A percentile compares a stretch with the other conserved stretches of the same genome.
These are phyloP conservation scores for Mugil cephalus DNA, from an alignment of 2,113 vertebrate genomes.

Conservation along the genomic window DNA sequence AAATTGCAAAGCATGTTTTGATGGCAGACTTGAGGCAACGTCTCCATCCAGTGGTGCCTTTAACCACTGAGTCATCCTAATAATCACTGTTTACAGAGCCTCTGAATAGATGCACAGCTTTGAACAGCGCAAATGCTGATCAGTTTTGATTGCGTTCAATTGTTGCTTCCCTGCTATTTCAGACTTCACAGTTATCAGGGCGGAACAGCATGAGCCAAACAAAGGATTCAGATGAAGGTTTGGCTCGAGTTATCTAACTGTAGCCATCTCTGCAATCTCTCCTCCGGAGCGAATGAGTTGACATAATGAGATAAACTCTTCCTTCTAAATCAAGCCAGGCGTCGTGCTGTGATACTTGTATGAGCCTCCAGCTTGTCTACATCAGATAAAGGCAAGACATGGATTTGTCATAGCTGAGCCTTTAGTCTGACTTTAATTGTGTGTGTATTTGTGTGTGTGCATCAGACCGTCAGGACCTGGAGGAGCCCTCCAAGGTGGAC, in stretches of 20 bases:
- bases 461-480: constrained; percentile 96
- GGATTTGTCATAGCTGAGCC: constrained; percentile 13
- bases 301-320: constrained; percentile 42
- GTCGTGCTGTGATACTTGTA: constrained; percentile 8
- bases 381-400: constrained; percentile 42
- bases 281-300: constrained; percentile 38
- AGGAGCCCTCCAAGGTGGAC: constrained; percentile 97
- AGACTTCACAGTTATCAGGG: constrained; percentile 29
- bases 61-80: background rate
- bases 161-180: constrained; percentile 13
- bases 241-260: constrained; percentile 20
- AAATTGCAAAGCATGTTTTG: background rate
- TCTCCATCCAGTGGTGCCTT: background rate
- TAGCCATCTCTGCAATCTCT: constrained; percentile 16
- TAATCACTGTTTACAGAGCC: background rate
- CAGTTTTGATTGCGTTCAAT: background rate
- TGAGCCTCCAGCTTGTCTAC: constrained; percentile 14
- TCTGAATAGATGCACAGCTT: background rate
- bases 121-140: background rate
- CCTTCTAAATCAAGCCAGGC: constrained; percentile 38
- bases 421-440: constrained; percentile 14
- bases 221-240: constrained; percentile 26
- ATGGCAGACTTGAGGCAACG: background rate
- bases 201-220: background rate
- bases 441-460: constrained; percentile 15